Percentiles rank a stretch among this genome's conserved stretches.
Evolutionary conservation across 2,797 vertebrate genomes (phyloP).

Genomic region (Hippoglossus hippoglossus): DNA sequence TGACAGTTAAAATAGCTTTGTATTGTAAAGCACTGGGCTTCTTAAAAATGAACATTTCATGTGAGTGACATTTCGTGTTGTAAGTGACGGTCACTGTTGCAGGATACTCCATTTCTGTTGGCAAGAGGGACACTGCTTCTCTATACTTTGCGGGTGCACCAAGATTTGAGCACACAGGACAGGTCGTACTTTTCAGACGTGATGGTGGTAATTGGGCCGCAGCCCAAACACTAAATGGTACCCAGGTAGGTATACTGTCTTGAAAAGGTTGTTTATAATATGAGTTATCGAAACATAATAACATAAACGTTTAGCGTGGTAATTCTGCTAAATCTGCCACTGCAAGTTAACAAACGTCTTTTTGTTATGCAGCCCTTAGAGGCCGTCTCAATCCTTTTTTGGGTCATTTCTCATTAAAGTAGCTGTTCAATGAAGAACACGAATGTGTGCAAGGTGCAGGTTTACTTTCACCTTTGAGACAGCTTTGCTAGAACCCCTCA

Average conservation of each 20-base stretch:
- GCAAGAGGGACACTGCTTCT: conserved; percentile 27
- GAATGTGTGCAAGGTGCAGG: neutral
- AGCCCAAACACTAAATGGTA: conserved; percentile 65
- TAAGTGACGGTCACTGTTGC: conserved; percentile 16
- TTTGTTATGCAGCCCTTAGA: too few relatives aligned
- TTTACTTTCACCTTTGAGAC: neutral
- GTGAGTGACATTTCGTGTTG: neutral
- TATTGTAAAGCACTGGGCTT: neutral
- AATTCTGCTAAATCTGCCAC: neutral
- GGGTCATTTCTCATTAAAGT: neutral
- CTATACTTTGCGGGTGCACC: conserved; percentile 85
- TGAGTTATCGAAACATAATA: neutral
- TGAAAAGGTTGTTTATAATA: neutral
- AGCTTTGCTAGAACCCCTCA: too few relatives aligned
- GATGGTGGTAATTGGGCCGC: conserved; percentile 55
- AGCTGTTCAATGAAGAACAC: neutral
- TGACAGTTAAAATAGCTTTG: neutral
- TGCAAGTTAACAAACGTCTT: too few relatives aligned
- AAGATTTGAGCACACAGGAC: conserved; percentile 83
- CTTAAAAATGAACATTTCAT: neutral
- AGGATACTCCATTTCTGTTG: conserved; percentile 84
- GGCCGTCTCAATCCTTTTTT: too few relatives aligned
- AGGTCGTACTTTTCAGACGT: conserved; percentile 79
- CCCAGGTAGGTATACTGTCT: conserved; percentile 76
- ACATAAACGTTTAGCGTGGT: neutral